A percentile compares a stretch with the other conserved stretches of the same genome.
Evolutionary conservation across 2,888 invertebrate genomes (phyloP).

Genomic region (Carabus problematicus): DNA sequence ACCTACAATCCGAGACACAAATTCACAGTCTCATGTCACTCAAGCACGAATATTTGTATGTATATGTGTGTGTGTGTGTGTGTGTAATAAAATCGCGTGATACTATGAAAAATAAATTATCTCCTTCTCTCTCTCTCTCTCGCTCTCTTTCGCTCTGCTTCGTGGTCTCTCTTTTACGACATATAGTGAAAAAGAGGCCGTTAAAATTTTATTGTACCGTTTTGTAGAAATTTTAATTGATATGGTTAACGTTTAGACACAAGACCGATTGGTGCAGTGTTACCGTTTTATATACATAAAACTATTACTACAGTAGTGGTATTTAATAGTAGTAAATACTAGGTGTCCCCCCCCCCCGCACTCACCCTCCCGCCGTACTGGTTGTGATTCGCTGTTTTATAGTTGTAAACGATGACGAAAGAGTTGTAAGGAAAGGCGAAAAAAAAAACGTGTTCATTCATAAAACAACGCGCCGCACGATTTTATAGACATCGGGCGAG

Average conservation of each 20-base stretch:
- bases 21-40: constrained; percentile 13
- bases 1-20: constrained; percentile 23
- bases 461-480: constrained; percentile 21
- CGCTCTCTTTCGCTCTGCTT: too few relatives aligned
- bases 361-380: background rate
- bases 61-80: background rate
- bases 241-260: constrained; percentile 31
- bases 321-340: too few relatives aligned
- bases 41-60: too few relatives aligned
- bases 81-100: constrained; percentile 25
- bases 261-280: too few relatives aligned
- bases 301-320: background rate
- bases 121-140: background rate
- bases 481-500: constrained; percentile 31
- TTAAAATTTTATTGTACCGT: constrained; percentile 38
- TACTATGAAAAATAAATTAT: constrained; percentile 37
- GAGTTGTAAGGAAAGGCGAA: background rate
- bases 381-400: background rate
- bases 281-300: constrained; percentile 33
- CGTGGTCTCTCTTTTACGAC: constrained; percentile 39
- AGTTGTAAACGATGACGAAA: constrained; percentile 10
- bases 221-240: constrained; percentile 41
- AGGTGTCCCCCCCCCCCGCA: background rate
- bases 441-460: constrained; percentile 28
- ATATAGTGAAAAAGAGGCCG: constrained; percentile 27